Base-by-base conservation (phyloP, 2,113 vertebrate species). In the Collichthys lucidus region DNA sequence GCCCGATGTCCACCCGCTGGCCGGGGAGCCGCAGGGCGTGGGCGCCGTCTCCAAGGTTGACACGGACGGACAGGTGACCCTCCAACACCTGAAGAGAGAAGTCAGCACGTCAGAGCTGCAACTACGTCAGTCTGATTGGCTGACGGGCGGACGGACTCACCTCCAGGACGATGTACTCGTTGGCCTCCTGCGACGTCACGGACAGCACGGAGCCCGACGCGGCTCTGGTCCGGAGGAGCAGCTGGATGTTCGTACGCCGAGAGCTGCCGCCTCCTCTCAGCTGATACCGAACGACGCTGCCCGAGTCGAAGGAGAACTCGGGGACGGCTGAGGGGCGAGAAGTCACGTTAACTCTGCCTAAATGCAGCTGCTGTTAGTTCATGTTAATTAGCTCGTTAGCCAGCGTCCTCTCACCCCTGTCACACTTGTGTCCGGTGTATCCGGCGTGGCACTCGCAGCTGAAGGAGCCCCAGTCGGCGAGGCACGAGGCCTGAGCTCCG, bases 371-470 rank as follows among this genome's bases (percentile, higher is more conserved):
- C 31, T 35, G 31, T 35, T 35, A 35, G 31, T 35, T 35, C 7
- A 35, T 35, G 31, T 40, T 40, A 40, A 40, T 40, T 40, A 40
- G 35, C 35, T 40, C 35, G 35, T 40, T 40, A 40, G 35, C 7
- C 1, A 40, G 35, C 35, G 35, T 40, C 35, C 35, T 40, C 86
- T 85, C 89, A 97, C 97, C 96, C 79, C 85, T 91, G 56, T 97
- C 96, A 92, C 97, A 98, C 4, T 92, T 92, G 79, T 95, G 92
- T 83, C 97, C 97, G 2, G 74, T 90, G 77, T 94, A 96, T 53
- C 96, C 97, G 0, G 96, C 91, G 66, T 93, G 94, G 24, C 97
- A 98, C 78, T 96, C 92, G 76, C 97, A 98, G 91, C 64, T 97
- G 86, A 96, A 96, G 49, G 95, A 96, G 73, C 94, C 95, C 96